Evolutionary conservation across 2,888 invertebrate species (phyloP), one percentile per base, ranked within the genome.

Genomic region (Atrina japonica): DNA sequence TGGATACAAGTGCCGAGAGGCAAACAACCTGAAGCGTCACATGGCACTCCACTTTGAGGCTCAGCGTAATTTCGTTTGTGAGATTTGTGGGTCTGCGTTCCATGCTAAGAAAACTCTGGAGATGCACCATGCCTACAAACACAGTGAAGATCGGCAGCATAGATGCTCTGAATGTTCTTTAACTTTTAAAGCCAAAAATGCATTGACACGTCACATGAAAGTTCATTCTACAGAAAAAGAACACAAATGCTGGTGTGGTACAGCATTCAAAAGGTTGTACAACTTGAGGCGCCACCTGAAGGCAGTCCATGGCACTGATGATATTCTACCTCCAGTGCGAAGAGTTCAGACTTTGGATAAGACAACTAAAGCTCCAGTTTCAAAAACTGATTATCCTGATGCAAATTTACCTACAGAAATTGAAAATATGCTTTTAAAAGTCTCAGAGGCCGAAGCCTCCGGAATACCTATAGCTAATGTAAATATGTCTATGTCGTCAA

Each of bases 81-180:
- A 90, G 73, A 77, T 87, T 11, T 91, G 91, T 77, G 90, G 90
- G 2, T 81, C 86, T 18, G 85, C 90, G 5, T 91, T 91, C 77
- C 88, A 89, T 61, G 87, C 88, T 11, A 85, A 88, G 66, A 87
- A 86, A 59, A 89, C 89, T 0, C 83, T 91, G 23, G 88, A 89
- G 67, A 88, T 88, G 66, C 91, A 91, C 66, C 80, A 85, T 76
- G 79, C 82, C 14, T 90, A 88, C 81, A 88, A 90, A 27, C 91
- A 91, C 78, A 89, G 86, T 21, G 86, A 88, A 16, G 82, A 79
- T 5, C 71, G 90, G 7, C 74, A 79, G 9, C 88, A 85, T 70
- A 67, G 66, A 9, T 91, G 91, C 68, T 53, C 74, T 6, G 72
- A 81, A 16, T 90, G 90, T 75, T 69, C 72, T 2, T 80, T 84